A percentile compares a stretch with the other conserved stretches of the same genome.
These are phyloP conservation scores for Lepidocyrtoides sp. DNA, from an alignment of 2,888 invertebrate genomes.

Conservation along the genomic window DNA sequence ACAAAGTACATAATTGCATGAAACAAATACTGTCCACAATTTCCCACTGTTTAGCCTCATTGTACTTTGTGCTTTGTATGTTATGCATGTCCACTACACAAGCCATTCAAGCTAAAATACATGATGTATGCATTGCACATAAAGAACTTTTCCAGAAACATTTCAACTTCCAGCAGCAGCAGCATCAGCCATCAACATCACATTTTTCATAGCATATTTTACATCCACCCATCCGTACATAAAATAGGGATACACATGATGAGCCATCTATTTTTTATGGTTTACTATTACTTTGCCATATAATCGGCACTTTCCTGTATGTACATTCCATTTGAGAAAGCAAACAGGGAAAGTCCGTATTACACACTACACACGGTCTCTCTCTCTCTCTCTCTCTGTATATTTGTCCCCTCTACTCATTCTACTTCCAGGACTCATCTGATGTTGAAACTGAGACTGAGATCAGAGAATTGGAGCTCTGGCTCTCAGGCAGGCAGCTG, in stretches of 20 bases:
- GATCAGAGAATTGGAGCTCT: conserved; percentile 64
- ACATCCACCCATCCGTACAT: too few relatives aligned
- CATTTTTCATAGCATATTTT: background rate
- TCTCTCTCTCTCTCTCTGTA: background rate
- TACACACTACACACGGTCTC: background rate
- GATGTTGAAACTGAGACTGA: conserved; percentile 64
- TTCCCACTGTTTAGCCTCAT: background rate
- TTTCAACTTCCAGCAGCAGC: conserved; percentile 7
- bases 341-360: conserved; percentile 65
- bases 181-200: background rate
- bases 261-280: conserved; percentile 9
- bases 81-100: background rate
- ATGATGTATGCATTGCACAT: background rate
- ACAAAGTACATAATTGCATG: conserved; percentile 43
- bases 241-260: background rate
- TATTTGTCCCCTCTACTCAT: conserved; percentile 32
- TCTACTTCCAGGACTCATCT: conserved; percentile 39
- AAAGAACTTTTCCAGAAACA: background rate
- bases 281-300: background rate
- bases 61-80: background rate
- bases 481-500: conserved; percentile 70
- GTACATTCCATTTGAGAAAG: conserved; percentile 57
- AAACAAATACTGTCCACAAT: conserved; percentile 49
- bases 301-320: background rate
- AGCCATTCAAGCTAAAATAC: too few relatives aligned